A percentile compares a stretch with the other conserved stretches of the same genome.
Evolutionary conservation across 2,113 vertebrate species (phyloP).

Genomic region (Ictidomys tridecemlineatus): DNA sequence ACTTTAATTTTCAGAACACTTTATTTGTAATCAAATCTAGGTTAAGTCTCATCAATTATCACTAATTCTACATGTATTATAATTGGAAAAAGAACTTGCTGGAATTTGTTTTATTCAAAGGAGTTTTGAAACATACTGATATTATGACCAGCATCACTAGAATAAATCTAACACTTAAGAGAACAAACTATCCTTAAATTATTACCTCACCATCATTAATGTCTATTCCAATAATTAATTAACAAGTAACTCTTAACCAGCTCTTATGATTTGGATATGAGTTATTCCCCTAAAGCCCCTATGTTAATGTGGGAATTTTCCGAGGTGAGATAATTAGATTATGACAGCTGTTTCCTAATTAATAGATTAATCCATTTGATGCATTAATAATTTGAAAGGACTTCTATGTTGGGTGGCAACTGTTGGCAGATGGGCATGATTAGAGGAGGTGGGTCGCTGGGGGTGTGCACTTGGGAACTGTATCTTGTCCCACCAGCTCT

Average conservation of each 20-base stretch:
- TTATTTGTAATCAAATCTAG: neutral
- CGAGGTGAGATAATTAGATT: too few species aligned
- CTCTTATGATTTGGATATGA: too few species aligned
- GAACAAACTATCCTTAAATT: neutral
- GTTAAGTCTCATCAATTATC: neutral
- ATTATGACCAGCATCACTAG: neutral
- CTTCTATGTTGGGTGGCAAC: too few species aligned
- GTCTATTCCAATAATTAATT: neutral
- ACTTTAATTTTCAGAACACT: neutral
- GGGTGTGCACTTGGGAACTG: too few species aligned
- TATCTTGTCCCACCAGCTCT: too few species aligned
- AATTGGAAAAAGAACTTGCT: constrained; percentile 18
- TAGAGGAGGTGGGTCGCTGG: too few species aligned
- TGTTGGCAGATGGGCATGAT: too few species aligned
- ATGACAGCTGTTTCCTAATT: too few species aligned
- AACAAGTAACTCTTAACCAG: neutral
- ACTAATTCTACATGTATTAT: neutral
- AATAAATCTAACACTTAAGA: neutral
- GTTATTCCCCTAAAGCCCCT: too few species aligned
- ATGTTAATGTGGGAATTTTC: too few species aligned
- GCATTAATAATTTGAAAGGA: too few species aligned
- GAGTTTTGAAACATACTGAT: neutral
- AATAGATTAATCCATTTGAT: too few species aligned
- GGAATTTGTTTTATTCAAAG: neutral
- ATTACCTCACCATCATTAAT: constrained; percentile 5